phyloP scores from a whole-genome alignment of 2,888 invertebrate genomes.

The Rhopalosiphum nymphaeae region DNA sequence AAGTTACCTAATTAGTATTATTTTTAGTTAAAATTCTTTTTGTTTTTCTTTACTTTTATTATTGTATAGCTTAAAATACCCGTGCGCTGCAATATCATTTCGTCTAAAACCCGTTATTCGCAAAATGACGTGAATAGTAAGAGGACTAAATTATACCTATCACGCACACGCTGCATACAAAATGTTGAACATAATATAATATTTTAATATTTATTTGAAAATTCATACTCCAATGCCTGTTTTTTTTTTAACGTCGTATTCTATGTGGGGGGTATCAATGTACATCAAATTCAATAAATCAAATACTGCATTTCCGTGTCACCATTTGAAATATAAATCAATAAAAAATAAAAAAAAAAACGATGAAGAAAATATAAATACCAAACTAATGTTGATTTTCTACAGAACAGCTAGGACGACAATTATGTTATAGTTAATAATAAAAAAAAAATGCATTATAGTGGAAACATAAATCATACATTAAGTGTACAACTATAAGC shows the following conservation, averaged over 20 bases:
- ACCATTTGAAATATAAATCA: neutral
- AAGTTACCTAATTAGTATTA: neutral
- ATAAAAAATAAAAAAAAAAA: neutral
- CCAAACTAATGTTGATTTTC: neutral
- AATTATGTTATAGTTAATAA: neutral
- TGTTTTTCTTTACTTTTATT: neutral
- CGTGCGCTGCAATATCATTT: neutral
- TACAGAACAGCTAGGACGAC: neutral
- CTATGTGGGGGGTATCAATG: neutral
- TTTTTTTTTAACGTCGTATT: neutral
- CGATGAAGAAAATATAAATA: neutral
- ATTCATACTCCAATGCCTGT: neutral
- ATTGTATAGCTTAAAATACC: neutral
- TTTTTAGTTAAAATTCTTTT: neutral
- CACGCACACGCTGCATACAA: neutral
- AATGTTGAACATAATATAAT: neutral
- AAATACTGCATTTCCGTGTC: neutral
- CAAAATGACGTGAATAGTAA: neutral
- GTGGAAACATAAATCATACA: neutral
- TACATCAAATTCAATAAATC: neutral
- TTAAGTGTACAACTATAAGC: neutral
- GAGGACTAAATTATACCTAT: neutral
- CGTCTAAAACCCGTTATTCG: neutral
- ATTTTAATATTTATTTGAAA: conserved; percentile 4
- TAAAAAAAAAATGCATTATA: neutral